These are phyloP conservation scores for Parambassis ranga DNA, from an alignment of 2,797 vertebrate species.

Conservation along the genomic window DNA sequence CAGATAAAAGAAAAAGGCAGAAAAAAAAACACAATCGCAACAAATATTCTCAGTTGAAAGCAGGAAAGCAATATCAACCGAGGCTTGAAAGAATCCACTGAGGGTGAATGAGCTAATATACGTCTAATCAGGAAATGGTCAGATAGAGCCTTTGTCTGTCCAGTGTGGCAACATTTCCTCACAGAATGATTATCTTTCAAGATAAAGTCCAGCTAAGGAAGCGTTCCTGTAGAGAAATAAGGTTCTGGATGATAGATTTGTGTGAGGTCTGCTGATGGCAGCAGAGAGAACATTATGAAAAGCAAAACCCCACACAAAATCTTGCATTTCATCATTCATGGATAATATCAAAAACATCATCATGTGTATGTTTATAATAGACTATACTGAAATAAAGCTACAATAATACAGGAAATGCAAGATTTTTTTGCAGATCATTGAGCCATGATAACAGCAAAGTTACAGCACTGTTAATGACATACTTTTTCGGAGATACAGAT, in stretches of 20 bases:
- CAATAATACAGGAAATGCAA: background rate
- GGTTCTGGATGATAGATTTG: conserved; percentile 37
- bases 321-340: too few species aligned
- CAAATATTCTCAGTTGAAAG: conserved; percentile 29
- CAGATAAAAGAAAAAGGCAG: conserved; percentile 8
- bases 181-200: conserved; percentile 57
- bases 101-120: conserved; percentile 48
- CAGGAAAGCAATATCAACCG: conserved; percentile 45
- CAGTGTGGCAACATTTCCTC: conserved; percentile 43
- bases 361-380: background rate
- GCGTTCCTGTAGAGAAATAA: conserved; percentile 45
- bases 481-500: conserved; percentile 99
- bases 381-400: background rate
- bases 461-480: conserved; percentile 41
- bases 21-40: conserved; percentile 13
- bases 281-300: conserved; percentile 3
- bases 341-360: background rate
- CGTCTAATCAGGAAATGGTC: conserved; percentile 65
- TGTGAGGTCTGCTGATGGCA: conserved; percentile 2
- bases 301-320: too few species aligned
- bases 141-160: conserved; percentile 33
- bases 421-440: background rate
- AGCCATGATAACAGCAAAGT: background rate
- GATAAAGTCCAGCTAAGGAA: conserved; percentile 48
- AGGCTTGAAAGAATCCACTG: conserved; percentile 10